A percentile compares a stretch with the other conserved stretches of the same genome.
phyloP scores from a whole-genome alignment of 2,797 vertebrate species.

The Cetoscarus ocellatus region DNA sequence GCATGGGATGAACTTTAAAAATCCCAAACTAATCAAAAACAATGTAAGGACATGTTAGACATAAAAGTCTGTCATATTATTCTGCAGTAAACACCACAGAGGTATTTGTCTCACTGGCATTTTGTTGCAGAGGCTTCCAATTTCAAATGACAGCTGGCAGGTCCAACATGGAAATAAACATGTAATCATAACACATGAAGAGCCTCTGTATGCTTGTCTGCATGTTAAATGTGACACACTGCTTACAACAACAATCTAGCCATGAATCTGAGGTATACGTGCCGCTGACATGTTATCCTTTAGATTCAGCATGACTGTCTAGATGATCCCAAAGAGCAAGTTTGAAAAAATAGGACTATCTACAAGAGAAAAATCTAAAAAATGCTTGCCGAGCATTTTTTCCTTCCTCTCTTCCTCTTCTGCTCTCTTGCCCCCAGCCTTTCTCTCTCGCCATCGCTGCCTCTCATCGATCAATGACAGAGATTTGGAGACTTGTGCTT shows the following conservation, averaged over 20 bases:
- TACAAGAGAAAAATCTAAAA: constrained; percentile 29
- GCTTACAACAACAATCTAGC: constrained; percentile 5
- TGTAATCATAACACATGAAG: background rate
- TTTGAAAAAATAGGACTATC: background rate
- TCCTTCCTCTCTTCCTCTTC: constrained; percentile 12
- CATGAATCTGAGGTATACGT: too few species aligned
- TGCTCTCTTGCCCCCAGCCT: constrained; percentile 38
- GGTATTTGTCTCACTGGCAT: background rate
- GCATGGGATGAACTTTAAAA: background rate
- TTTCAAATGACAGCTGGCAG: constrained; percentile 10
- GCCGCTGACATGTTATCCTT: constrained; percentile 1
- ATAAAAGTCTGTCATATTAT: background rate
- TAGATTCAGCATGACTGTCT: background rate
- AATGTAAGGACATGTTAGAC: background rate
- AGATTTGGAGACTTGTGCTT: constrained; percentile 66
- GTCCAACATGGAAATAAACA: constrained; percentile 16
- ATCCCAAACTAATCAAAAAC: background rate
- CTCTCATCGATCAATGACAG: constrained; percentile 83
- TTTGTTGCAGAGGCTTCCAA: constrained; percentile 12
- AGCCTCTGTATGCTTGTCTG: constrained; percentile 1
- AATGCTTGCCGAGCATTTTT: constrained; percentile 62
- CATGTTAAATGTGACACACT: background rate
- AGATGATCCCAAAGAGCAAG: background rate
- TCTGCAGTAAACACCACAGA: background rate
- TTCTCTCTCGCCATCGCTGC: constrained; percentile 34